Evolutionary conservation across 1,140 invertebrate genomes (phyloP), one percentile per base, ranked within the genome.

Genomic region (Caenorhabditis remanei): DNA sequence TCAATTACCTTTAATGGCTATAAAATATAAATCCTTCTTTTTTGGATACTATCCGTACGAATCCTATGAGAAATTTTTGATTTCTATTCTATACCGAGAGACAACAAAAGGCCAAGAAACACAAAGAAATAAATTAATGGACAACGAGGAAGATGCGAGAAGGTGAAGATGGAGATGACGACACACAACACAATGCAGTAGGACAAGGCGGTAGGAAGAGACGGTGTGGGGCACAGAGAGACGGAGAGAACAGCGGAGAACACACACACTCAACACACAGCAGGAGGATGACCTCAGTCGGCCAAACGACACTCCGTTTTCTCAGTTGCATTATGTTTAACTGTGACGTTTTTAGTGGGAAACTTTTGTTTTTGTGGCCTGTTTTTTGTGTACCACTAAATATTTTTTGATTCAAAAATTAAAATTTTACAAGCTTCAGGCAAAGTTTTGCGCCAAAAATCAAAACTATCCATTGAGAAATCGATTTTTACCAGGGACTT

Each of bases 181-280:
- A 79, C 71, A 79, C 63, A 61, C 65, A 71, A 79, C 46, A 71
- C 16, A 19, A 43, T 50, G 46, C 46, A 79, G 46, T 21, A 50
- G 11, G 21, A 79, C 32, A 41, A n/a, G 9, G 1, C 11, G 40
- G 13, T 11, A 21, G 13, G 41, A 11, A 24, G 46, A 24, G 19
- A 53, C 19, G 0, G 43, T 21, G 46, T 14, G 46, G 3, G 71
- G 24, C 11, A 50, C n/a, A 24, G 21, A 79, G 46, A 79, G 19
- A 19, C 63, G 32, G 11, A 32, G 40, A 32, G 13, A 67, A 32
- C 21, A 53, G 21, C 14, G 24, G 46, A 53, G 71, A 53, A 46
- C n/a, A 53, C 46, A n/a, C 40, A 50, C 71, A 79, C 46, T 53
- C n/a, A 24, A 79, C 13, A 24, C 14, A 11, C 71, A 21, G 46